Conservation (phyloP, 2,888 invertebrate genomes). For the Entomobrya multifasciata region DNA sequence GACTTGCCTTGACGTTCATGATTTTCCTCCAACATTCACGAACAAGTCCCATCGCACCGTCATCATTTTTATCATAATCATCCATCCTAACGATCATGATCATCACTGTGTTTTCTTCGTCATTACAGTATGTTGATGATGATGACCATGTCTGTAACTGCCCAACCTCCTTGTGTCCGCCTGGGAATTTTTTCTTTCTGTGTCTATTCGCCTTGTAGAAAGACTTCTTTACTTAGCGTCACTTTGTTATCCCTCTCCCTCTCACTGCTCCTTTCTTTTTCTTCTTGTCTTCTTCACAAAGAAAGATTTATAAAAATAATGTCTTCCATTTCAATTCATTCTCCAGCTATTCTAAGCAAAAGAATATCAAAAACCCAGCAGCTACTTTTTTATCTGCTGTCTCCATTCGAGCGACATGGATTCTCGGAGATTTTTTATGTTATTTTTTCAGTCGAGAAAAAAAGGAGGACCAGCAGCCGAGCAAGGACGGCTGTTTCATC, state of each 20-base stretch:
- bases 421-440: no score
- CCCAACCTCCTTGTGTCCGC: no score
- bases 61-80: background rate
- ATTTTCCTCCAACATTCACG: background rate
- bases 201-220: background rate
- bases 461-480: no score
- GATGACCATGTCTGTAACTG: background rate
- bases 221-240: slow-evolving; percentile 11
- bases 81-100: background rate
- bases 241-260: background rate
- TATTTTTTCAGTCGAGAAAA: slow-evolving; percentile 2
- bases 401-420: background rate
- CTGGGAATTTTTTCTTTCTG: slow-evolving; percentile 59
- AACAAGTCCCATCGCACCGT: no score
- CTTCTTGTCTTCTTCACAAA: background rate
- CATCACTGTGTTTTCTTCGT: background rate
- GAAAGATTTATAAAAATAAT: background rate
- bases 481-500: slow-evolving; percentile 34
- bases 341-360: background rate
- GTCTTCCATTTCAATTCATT: slow-evolving; percentile 17
- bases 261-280: background rate
- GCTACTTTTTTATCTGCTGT: background rate
- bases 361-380: background rate
- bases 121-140: no score
- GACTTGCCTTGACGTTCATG: slow-evolving; percentile 17